Conservation (phyloP, 2,888 invertebrate genomes). For the Hanleya hanleyi region DNA sequence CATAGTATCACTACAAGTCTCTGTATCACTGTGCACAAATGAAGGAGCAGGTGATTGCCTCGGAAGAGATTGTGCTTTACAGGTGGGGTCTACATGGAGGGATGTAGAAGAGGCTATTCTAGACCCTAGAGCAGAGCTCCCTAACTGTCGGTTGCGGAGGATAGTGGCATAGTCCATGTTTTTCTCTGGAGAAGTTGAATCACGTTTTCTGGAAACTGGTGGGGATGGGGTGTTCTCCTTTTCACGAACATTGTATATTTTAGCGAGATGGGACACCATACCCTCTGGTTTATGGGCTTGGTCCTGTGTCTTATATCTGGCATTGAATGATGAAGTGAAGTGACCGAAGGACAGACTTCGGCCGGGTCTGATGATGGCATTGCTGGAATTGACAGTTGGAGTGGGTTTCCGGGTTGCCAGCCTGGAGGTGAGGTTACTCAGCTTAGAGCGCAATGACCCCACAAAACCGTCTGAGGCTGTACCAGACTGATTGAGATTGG, state of each 20-base stretch:
- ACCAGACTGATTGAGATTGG: no score
- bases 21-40: background rate
- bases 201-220: background rate
- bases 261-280: background rate
- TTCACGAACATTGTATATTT: background rate
- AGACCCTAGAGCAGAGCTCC: slow-evolving; percentile 53
- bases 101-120: slow-evolving; percentile 46
- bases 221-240: background rate
- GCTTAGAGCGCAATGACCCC: background rate
- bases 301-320: background rate
- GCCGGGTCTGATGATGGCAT: background rate
- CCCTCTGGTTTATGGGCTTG: background rate
- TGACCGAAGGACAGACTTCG: background rate
- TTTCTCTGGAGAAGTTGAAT: background rate
- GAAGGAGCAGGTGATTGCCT: background rate
- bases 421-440: background rate
- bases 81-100: slow-evolving; percentile 10
- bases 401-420: background rate
- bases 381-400: background rate
- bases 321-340: background rate
- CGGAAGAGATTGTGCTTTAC: background rate
- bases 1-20: background rate
- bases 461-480: background rate
- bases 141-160: slow-evolving; percentile 50
- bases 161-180: slow-evolving; percentile 28